A percentile compares a stretch with the other conserved stretches of the same genome.
phyloP scores from a whole-genome alignment of 2,113 vertebrate genomes.

The Charadrius vociferus region DNA sequence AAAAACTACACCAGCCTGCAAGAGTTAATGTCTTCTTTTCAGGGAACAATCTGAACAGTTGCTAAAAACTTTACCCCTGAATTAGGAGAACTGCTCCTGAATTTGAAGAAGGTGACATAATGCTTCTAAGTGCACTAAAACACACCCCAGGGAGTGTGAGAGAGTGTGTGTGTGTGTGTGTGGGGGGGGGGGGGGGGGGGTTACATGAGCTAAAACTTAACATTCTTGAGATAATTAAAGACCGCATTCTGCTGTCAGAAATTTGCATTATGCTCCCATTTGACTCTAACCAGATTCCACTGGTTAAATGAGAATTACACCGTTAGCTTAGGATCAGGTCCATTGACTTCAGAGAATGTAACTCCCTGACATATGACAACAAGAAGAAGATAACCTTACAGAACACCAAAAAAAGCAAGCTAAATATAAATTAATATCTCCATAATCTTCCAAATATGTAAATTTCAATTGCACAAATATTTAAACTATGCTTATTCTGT shows the following conservation, averaged over 20 bases:
- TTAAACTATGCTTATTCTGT: not conserved
- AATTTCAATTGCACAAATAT: not conserved
- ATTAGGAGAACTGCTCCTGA: not conserved
- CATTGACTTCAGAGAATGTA: slow-evolving; percentile 5
- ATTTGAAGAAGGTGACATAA: not conserved
- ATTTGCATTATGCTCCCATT: not conserved
- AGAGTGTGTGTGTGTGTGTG: too few relatives aligned
- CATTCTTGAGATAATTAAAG: not conserved
- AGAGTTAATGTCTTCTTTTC: not conserved
- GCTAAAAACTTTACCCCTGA: not conserved
- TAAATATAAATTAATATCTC: not conserved
- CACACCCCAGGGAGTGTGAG: not conserved
- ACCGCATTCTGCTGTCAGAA: not conserved
- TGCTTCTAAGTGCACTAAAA: not conserved
- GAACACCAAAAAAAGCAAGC: not conserved
- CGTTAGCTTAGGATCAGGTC: not conserved
- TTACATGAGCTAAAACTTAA: not conserved
- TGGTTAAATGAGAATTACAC: slow-evolving; percentile 5
- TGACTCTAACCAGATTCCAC: not conserved
- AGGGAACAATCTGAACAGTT: not conserved
- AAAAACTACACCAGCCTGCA: not conserved
- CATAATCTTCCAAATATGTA: not conserved
- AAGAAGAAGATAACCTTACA: not conserved
- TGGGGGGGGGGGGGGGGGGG: too few relatives aligned
- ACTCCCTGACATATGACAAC: not conserved